Conservation (phyloP, 1,140 invertebrate genomes). For the Daktulosphaira vitifoliae region DNA sequence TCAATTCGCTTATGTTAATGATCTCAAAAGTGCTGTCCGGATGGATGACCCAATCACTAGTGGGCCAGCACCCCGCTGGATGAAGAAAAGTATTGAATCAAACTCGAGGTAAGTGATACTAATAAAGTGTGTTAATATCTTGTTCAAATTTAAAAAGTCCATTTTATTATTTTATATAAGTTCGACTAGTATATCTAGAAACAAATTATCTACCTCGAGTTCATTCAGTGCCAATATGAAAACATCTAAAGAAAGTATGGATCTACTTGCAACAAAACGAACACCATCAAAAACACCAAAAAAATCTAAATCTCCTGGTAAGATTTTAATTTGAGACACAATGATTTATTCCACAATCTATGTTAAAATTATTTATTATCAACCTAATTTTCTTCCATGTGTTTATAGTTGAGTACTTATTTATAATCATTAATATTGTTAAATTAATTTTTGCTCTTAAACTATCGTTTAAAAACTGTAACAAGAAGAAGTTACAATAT, state of each 20-base stretch:
- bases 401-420: too few species aligned
- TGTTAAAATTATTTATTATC: slow-evolving; percentile 21
- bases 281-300: slow-evolving; percentile 55
- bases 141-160: too few species aligned
- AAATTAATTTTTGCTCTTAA: too few species aligned
- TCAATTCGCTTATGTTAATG: slow-evolving; percentile 67
- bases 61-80: slow-evolving; percentile 69
- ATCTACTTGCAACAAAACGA: slow-evolving; percentile 20
- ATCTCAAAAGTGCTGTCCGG: slow-evolving; percentile 61
- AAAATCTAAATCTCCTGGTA: slow-evolving; percentile 56
- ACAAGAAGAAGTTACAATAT: too few species aligned
- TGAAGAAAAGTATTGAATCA: slow-evolving; percentile 51
- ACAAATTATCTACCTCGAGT: slow-evolving; percentile 7
- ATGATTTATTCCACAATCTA: slow-evolving; percentile 21
- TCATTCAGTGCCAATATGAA: not conserved
- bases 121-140: too few species aligned
- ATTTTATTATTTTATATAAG: not conserved
- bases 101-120: slow-evolving; percentile 20
- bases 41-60: slow-evolving; percentile 66
- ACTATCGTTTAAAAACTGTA: too few species aligned
- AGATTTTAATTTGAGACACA: too few species aligned
- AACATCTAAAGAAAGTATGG: slow-evolving; percentile 42
- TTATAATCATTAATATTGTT: too few species aligned
- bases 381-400: too few species aligned
- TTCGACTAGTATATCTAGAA: not conserved